Evolutionary conservation across 2,888 invertebrate species (phyloP).

Genomic region (Plutella xylostella): DNA sequence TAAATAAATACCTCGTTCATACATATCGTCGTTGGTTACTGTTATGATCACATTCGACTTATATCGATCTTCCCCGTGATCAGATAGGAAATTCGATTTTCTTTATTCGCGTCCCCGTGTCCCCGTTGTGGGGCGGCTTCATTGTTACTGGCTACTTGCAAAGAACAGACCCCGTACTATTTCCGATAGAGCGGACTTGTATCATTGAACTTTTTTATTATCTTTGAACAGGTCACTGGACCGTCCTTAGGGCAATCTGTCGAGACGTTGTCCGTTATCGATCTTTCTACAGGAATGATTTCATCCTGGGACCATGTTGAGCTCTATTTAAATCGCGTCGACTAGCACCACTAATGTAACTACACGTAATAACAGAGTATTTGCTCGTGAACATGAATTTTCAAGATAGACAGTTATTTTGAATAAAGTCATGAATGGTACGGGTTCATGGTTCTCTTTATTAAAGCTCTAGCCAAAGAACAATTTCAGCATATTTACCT

Average conservation of each 20-base stretch:
- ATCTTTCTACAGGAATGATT: conserved; percentile 1
- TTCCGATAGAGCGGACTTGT: conserved; percentile 59
- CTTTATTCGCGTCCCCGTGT: conserved; percentile 23
- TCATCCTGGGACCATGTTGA: no score
- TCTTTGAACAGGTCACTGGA: conserved; percentile 50
- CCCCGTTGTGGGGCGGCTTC: conserved; percentile 27
- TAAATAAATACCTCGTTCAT: no score
- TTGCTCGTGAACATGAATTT: no score
- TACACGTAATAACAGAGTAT: no score
- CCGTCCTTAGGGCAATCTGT: conserved; percentile 22
- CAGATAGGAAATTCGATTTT: conserved; percentile 36
- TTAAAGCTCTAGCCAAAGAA: no score
- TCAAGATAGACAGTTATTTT: no score
- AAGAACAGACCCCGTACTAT: conserved; percentile 56
- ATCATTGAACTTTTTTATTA: conserved; percentile 66
- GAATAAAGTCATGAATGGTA: no score
- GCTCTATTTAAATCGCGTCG: no score
- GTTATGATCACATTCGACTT: conserved; percentile 5
- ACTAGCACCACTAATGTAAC: no score
- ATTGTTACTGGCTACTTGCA: conserved; percentile 46
- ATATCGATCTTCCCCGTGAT: conserved; percentile 10
- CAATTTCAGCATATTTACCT: no score
- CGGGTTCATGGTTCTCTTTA: no score
- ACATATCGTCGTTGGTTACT: no score
- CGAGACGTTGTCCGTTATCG: conserved; percentile 21